Evolutionary conservation across 2,797 vertebrate genomes (phyloP).

Genomic region (Poeciliopsis infans): DNA sequence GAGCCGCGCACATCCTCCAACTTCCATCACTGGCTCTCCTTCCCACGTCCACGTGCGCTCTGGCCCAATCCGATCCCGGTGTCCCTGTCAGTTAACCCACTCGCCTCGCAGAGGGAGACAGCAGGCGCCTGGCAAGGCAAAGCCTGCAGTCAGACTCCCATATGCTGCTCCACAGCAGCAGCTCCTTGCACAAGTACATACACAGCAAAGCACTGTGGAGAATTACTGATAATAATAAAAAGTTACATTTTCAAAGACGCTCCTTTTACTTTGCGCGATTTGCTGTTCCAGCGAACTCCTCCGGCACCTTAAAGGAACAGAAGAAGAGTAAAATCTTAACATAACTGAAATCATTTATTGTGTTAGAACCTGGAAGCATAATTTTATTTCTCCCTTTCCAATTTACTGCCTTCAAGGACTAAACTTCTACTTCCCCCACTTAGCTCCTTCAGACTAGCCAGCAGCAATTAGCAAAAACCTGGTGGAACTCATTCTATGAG

Average conservation of each 20-base stretch:
- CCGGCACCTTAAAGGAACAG: not conserved
- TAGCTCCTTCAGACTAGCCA: too few species aligned
- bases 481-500: too few species aligned
- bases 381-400: not conserved
- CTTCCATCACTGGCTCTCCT: constrained; percentile 33
- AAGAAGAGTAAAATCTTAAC: not conserved
- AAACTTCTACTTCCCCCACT: too few species aligned
- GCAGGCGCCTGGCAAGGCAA: constrained; percentile 50
- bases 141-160: constrained; percentile 44
- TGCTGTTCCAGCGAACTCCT: too few species aligned
- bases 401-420: not conserved
- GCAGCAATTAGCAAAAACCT: too few species aligned
- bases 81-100: constrained; percentile 54
- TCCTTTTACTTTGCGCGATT: not conserved
- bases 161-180: constrained; percentile 26
- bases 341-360: not conserved
- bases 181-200: not conserved
- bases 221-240: not conserved
- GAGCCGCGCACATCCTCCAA: constrained; percentile 66
- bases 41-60: constrained; percentile 57
- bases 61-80: constrained; percentile 56
- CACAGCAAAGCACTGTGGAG: too few species aligned
- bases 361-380: not conserved
- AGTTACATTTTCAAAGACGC: not conserved
- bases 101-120: constrained; percentile 57